Conservation (phyloP, 2,888 invertebrate genomes). For the Scrobipalpa costella region DNA sequence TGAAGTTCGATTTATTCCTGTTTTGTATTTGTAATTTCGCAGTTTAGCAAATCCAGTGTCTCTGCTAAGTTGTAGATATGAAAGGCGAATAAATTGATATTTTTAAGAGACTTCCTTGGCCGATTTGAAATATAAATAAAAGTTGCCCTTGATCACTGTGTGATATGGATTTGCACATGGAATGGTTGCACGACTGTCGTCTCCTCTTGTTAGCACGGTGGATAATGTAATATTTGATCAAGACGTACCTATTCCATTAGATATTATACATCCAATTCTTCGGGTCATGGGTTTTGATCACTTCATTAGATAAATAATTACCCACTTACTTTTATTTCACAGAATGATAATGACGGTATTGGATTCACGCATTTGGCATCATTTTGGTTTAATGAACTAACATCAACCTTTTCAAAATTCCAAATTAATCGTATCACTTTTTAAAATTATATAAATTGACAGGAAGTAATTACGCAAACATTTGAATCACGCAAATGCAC, state of each 20-base stretch:
- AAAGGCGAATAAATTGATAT: background rate
- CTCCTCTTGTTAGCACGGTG: constrained; percentile 13
- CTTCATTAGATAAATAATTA: constrained; percentile 14
- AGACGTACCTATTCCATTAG: constrained; percentile 10
- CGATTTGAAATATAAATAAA: constrained; percentile 11
- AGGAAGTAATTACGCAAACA: background rate
- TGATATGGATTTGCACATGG: constrained; percentile 17
- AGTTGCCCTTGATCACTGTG: constrained; percentile 27
- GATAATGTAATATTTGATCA: constrained; percentile 5
- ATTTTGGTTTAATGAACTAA: constrained; percentile 32
- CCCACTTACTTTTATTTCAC: background rate
- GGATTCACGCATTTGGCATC: constrained; percentile 24
- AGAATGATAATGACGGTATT: constrained; percentile 21
- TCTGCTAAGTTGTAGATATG: constrained; percentile 3
- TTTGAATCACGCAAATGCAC: background rate
- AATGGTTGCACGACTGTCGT: constrained; percentile 20
- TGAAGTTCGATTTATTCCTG: background rate
- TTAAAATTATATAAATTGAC: no score
- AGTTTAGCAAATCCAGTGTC: background rate
- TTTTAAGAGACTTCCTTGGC: constrained; percentile 16
- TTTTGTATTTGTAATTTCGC: constrained; percentile 7
- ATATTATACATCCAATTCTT: background rate
- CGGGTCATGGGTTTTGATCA: constrained; percentile 11
- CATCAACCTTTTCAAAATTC: constrained; percentile 35
- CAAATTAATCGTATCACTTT: constrained; percentile 19